Base-by-base conservation (phyloP, 2,113 vertebrate species). In the Salvelinus fontinalis region DNA sequence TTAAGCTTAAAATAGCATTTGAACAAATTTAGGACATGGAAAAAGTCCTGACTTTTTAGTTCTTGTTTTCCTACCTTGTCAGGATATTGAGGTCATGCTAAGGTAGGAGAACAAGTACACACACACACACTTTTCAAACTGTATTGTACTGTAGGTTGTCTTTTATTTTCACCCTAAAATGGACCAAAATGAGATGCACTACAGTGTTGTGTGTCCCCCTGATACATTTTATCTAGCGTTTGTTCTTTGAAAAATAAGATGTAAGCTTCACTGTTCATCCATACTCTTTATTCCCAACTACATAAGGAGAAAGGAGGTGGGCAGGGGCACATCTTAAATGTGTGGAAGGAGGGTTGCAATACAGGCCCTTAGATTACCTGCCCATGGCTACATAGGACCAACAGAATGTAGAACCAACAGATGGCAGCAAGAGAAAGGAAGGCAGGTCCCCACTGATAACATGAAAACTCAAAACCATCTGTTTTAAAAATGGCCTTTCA, bases 261-360 rank as follows among this genome's bases (percentile, higher is more conserved):
- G 39, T 11, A 44, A 44, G 39, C 39, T 44, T 44, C 39, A 44
- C 51, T 54, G 51, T 16, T 14, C 3, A 18, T 54, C 13, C 22
- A 77, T 78, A 83, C 8, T 44, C 1, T 11, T 44, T 44, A 44
- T 44, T 44, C 34, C n/a, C 71, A 83, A 60, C 78, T 85, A 49
- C 74, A 76, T 67, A 79, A 73, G 51, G 74, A 60, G 74, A 39
- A n/a, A 57, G 79, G 60, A 75, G 82, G 71, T 12, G 39, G 9
- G 83, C 16, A 82, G 75, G 79, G 83, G 12, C 5, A 18, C 76
- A 76, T 83, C 89, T 88, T 88, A 83, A 92, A 87, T 76, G 84
- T 82, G n/a, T 70, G 39, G 9, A 44, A 9, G 75, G 84, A 39
- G 6, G 80, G 81, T 68, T 31, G 6, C 54, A 69, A 68, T 31